Evolutionary conservation across 2,113 vertebrate genomes (phyloP).

Genomic region (Pseudorectes ferrugineus): DNA sequence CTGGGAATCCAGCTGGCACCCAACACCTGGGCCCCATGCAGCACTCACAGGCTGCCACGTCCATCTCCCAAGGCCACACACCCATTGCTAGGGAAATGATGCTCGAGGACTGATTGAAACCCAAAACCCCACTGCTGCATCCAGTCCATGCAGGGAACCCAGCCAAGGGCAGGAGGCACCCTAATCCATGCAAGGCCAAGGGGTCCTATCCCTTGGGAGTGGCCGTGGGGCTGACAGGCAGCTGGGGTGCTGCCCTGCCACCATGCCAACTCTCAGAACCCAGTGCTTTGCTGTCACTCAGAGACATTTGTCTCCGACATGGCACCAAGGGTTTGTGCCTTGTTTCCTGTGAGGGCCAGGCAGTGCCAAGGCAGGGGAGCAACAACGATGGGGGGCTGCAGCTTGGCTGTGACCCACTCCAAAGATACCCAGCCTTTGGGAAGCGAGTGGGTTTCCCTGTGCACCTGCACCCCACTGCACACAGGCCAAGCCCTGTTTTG

Average conservation of each 20-base stretch:
- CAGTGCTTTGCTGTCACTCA: no score
- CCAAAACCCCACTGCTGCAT: not conserved
- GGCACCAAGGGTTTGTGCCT: not conserved
- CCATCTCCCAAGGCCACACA: not conserved
- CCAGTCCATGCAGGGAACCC: not conserved
- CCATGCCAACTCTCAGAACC: fast-evolving
- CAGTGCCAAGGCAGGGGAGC: not conserved
- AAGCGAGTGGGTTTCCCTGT: fast-evolving
- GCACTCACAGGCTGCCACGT: not conserved
- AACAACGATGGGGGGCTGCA: not conserved
- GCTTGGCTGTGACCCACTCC: not conserved
- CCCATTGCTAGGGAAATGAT: not conserved
- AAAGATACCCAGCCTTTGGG: not conserved
- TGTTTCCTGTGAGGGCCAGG: not conserved
- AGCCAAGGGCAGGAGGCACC: not conserved
- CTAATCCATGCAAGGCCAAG: fast-evolving
- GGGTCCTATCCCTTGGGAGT: not conserved
- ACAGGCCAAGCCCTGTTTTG: not conserved
- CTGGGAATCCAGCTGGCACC: not conserved
- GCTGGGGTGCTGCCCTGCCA: not conserved
- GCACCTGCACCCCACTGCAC: no score
- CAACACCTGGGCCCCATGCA: not conserved
- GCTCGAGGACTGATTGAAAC: not conserved
- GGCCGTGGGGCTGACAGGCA: not conserved
- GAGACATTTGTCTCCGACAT: not conserved